Conservation (phyloP, 2,888 invertebrate genomes). For the Molorchus minor region DNA sequence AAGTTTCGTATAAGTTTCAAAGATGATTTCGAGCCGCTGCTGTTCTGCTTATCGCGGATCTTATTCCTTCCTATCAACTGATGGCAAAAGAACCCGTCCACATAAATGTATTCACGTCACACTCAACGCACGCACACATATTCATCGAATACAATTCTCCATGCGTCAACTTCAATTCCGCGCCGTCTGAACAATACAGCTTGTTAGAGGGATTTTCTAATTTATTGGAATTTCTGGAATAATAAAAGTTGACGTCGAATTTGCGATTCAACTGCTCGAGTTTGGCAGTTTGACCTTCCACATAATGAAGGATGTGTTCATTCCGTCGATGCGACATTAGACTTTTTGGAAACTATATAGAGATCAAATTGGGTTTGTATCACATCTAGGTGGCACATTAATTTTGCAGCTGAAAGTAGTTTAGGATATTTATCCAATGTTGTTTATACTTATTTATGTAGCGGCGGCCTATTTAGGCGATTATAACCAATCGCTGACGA, state of each 20-base stretch:
- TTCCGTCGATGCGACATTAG: no score
- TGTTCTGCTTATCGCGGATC: background rate
- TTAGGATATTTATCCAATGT: no score
- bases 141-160: conserved; percentile 3
- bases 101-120: conserved; percentile 16
- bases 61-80: conserved; percentile 14
- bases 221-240: conserved; percentile 7
- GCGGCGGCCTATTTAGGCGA: no score
- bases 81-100: conserved; percentile 6
- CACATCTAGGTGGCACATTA: no score
- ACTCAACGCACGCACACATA: conserved; percentile 12
- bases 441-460: no score
- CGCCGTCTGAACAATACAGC: conserved; percentile 13
- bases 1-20: background rate
- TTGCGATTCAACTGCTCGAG: background rate
- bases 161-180: conserved; percentile 8
- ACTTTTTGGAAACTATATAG: no score
- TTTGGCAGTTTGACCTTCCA: no score
- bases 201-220: conserved; percentile 18
- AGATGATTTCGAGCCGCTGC: background rate
- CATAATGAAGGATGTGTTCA: no score
- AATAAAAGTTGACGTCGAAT: conserved; percentile 16
- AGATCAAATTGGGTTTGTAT: no score
- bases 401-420: no score
- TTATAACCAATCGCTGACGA: no score